Evolutionary conservation across 2,888 invertebrate genomes (phyloP).

Genomic region (Cepaea hortensis): DNA sequence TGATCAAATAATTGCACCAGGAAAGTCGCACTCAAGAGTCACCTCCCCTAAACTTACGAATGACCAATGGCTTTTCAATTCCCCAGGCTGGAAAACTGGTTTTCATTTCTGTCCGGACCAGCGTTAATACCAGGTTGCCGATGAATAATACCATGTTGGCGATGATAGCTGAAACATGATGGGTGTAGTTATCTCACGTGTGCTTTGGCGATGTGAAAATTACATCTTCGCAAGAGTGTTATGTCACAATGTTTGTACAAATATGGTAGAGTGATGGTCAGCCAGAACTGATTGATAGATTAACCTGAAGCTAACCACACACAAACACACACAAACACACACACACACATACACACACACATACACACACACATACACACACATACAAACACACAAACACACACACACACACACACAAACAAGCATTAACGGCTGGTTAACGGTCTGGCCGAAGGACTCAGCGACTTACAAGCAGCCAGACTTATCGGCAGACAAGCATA

Average conservation of each 20-base stretch:
- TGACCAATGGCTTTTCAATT: background rate
- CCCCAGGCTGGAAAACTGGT: background rate
- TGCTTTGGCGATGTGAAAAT: background rate
- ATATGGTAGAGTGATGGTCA: background rate
- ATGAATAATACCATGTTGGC: background rate
- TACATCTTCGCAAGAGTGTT: background rate
- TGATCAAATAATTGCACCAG: slow-evolving; percentile 33
- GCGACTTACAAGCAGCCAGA: background rate
- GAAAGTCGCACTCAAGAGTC: slow-evolving; percentile 9
- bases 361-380: background rate
- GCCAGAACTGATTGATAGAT: background rate
- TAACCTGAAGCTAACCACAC: background rate
- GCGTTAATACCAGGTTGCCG: too few relatives aligned
- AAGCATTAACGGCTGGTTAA: too few relatives aligned
- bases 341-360: background rate
- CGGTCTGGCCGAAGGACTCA: too few relatives aligned
- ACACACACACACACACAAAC: too few relatives aligned
- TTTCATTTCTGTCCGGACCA: background rate
- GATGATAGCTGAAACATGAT: background rate
- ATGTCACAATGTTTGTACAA: background rate
- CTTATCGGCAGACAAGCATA: background rate
- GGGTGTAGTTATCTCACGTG: background rate
- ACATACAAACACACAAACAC: background rate
- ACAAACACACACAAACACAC: too few relatives aligned
- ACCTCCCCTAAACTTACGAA: too few relatives aligned